Percentiles rank a stretch among this genome's conserved stretches.
These are phyloP conservation scores for Lucifuga dentata DNA, from an alignment of 2,113 vertebrate species.

Conservation along the genomic window DNA sequence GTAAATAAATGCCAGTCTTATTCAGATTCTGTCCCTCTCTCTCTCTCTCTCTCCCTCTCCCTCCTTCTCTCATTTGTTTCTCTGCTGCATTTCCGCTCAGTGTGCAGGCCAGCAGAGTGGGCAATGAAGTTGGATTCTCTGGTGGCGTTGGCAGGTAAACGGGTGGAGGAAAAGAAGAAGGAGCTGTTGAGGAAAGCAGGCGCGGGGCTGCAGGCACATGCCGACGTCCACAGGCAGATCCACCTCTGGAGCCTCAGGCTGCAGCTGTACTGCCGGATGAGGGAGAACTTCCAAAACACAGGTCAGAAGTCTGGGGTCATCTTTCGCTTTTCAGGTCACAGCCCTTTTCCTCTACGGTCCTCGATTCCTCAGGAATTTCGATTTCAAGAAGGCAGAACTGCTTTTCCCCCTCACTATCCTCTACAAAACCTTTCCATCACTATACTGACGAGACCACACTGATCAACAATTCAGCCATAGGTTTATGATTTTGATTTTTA, in stretches of 20 bases:
- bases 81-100: slow-evolving; percentile 44
- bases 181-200: slow-evolving; percentile 60
- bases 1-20: slow-evolving; percentile 15
- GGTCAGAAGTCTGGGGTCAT: slow-evolving; percentile 57
- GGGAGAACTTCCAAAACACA: slow-evolving; percentile 76
- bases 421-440: slow-evolving; percentile 7
- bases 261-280: slow-evolving; percentile 82
- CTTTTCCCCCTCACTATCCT: not conserved
- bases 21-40: not conserved
- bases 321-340: not conserved
- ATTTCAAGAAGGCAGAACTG: not conserved
- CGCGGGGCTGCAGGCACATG: slow-evolving; percentile 65
- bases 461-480: slow-evolving; percentile 38
- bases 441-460: slow-evolving; percentile 6
- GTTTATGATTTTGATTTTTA: too few relatives aligned
- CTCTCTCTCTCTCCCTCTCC: not conserved
- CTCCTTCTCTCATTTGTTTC: not conserved
- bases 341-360: not conserved
- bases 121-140: slow-evolving; percentile 74
- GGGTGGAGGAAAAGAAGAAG: slow-evolving; percentile 70
- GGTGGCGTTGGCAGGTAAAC: slow-evolving; percentile 72
- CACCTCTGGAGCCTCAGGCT: slow-evolving; percentile 78
- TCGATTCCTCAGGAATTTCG: not conserved
- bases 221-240: slow-evolving; percentile 72
- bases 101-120: slow-evolving; percentile 76